Percentiles rank a stretch among this genome's conserved stretches.
Evolutionary conservation across 1,140 invertebrate genomes (phyloP).

Genomic region (Palaemon carinicauda): DNA sequence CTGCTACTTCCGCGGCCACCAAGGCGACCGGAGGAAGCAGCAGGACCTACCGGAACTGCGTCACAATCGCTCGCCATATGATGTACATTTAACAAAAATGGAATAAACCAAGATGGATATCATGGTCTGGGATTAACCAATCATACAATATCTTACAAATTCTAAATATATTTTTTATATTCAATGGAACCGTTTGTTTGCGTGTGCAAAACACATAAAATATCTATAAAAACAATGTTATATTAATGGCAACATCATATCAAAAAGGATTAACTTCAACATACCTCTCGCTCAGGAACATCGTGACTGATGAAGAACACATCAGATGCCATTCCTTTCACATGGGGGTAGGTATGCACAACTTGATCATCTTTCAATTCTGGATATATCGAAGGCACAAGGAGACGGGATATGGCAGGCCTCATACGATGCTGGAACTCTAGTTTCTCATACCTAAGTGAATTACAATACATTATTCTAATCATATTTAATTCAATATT

Average conservation of each 20-base stretch:
- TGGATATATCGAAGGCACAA: constrained; percentile 55
- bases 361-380: constrained; percentile 46
- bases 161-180: too few relatives aligned
- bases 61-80: too few relatives aligned
- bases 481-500: not conserved
- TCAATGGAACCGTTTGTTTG: too few relatives aligned
- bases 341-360: constrained; percentile 29
- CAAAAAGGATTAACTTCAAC: not conserved
- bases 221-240: not conserved
- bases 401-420: constrained; percentile 49
- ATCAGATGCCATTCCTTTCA: constrained; percentile 46
- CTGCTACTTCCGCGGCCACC: too few relatives aligned
- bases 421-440: constrained; percentile 60
- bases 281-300: constrained; percentile 37
- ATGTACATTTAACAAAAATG: not conserved
- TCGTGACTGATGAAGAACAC: constrained; percentile 58
- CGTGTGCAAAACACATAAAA: not conserved
- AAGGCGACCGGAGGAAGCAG: too few relatives aligned
- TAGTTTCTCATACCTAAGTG: constrained; percentile 49
- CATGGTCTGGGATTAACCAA: not conserved
- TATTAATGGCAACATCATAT: not conserved
- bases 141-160: too few relatives aligned
- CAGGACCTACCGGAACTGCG: too few relatives aligned
- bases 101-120: not conserved
- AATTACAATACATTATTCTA: not conserved